phyloP scores from a whole-genome alignment of 2,888 invertebrate genomes.

The Orchesellides sinensis region DNA sequence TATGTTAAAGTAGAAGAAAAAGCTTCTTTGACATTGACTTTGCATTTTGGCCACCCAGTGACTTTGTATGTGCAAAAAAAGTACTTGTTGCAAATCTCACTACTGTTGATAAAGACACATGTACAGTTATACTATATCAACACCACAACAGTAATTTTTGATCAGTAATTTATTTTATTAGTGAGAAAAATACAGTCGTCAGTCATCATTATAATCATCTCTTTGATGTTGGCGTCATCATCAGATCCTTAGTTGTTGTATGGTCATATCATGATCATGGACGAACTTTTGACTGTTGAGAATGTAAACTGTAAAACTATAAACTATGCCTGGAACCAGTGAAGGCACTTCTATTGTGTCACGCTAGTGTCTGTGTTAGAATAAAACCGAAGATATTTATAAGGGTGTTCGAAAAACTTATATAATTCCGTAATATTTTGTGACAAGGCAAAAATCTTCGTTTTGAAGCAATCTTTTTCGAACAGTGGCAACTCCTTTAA shows the following conservation, averaged over 20 bases:
- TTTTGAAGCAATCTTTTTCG: background rate
- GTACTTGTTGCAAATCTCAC: background rate
- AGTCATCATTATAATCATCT: too few species aligned
- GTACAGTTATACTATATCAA: background rate
- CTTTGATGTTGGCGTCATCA: too few species aligned
- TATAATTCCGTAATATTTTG: too few species aligned
- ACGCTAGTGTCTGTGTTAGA: too few species aligned
- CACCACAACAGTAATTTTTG: conserved; percentile 10
- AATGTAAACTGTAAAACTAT: background rate
- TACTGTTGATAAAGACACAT: background rate
- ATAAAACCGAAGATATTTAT: too few species aligned
- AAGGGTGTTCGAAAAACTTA: too few species aligned
- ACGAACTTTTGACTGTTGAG: background rate
- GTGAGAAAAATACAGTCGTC: background rate
- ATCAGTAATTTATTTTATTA: background rate
- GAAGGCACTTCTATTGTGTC: too few species aligned
- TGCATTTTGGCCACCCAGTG: conserved; percentile 38
- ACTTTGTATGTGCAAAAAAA: too few species aligned
- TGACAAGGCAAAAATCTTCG: too few species aligned
- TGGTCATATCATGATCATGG: conserved; percentile 9
- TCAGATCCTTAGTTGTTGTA: background rate
- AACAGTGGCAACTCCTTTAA: too few species aligned
- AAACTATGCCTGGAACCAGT: too few species aligned
- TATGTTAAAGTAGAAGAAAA: background rate
- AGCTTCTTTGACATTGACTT: conserved; percentile 51